These are phyloP conservation scores for Tenebrio molitor DNA, from an alignment of 1,140 invertebrate genomes.

Conservation along the genomic window DNA sequence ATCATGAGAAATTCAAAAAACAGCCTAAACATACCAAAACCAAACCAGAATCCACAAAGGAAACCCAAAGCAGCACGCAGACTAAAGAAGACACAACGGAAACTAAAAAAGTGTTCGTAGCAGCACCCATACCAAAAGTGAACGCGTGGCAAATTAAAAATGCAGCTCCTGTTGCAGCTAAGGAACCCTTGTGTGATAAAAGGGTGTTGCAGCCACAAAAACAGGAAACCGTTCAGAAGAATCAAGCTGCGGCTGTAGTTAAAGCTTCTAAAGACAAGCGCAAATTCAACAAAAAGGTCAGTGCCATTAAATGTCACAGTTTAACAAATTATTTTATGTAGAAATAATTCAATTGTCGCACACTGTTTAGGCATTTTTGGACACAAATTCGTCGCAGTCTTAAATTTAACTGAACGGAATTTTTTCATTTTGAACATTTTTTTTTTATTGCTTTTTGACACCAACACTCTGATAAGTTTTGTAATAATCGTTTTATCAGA, in stretches of 20 bases:
- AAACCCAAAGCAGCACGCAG: slow-evolving; percentile 55
- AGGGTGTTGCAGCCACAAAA: slow-evolving; percentile 67
- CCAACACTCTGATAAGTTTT: slow-evolving; percentile 28
- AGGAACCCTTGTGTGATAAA: slow-evolving; percentile 62
- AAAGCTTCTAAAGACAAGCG: slow-evolving; percentile 73
- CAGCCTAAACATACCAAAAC: slow-evolving; percentile 46
- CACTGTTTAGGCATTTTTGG: too few relatives aligned
- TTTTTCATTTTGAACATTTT: not conserved
- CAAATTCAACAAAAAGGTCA: slow-evolving; percentile 75
- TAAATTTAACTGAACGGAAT: too few relatives aligned
- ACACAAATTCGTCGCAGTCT: too few relatives aligned
- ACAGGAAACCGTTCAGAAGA: slow-evolving; percentile 59
- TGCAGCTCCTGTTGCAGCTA: slow-evolving; percentile 47
- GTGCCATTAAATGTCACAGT: slow-evolving; percentile 11
- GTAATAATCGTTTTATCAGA: slow-evolving; percentile 16
- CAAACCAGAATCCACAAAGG: slow-evolving; percentile 53
- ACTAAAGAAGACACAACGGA: slow-evolving; percentile 60
- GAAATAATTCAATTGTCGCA: not conserved
- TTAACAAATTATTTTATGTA: too few relatives aligned
- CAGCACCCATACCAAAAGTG: slow-evolving; percentile 73
- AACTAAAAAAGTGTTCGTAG: slow-evolving; percentile 72
- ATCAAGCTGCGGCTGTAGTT: slow-evolving; percentile 65
- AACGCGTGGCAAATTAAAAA: slow-evolving; percentile 72
- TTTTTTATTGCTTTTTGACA: slow-evolving; percentile 20
- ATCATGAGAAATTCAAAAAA: slow-evolving; percentile 43